These are phyloP conservation scores for Centropristis striata DNA, from an alignment of 2,113 vertebrate species.

Conservation along the genomic window DNA sequence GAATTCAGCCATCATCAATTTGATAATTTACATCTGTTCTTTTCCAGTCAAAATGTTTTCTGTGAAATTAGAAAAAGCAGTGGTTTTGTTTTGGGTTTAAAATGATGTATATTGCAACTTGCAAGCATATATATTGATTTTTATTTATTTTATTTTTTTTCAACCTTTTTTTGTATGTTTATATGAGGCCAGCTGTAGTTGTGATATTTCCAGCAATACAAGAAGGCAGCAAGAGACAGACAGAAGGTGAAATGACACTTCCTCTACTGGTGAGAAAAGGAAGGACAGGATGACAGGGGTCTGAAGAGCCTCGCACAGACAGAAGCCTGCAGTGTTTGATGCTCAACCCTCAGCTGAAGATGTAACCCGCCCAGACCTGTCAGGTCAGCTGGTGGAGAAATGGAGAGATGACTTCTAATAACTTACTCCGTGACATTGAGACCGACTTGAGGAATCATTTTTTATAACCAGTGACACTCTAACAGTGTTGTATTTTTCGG, in stretches of 20 bases:
- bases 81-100: too few relatives aligned
- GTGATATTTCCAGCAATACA: constrained; percentile 1
- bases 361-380: not conserved
- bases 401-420: constrained; percentile 1
- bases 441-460: not conserved
- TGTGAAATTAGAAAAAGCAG: too few relatives aligned
- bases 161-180: not conserved
- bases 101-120: not conserved
- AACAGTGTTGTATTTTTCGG: not conserved
- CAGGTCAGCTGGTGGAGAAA: constrained; percentile 10
- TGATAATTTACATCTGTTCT: too few relatives aligned
- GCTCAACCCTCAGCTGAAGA: not conserved
- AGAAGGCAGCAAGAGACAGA: not conserved
- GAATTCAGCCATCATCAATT: too few relatives aligned
- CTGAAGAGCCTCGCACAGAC: constrained; percentile 40
- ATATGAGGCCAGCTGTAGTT: not conserved
- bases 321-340: constrained; percentile 9
- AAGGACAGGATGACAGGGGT: constrained; percentile 26
- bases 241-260: constrained; percentile 37
- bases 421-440: not conserved
- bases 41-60: too few relatives aligned
- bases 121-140: not conserved
- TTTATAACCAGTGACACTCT: constrained; percentile 4
- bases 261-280: constrained; percentile 34
- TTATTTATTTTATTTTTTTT: too few relatives aligned